phyloP scores from a whole-genome alignment of 2,797 vertebrate genomes.

The Lacerta bilineata region DNA sequence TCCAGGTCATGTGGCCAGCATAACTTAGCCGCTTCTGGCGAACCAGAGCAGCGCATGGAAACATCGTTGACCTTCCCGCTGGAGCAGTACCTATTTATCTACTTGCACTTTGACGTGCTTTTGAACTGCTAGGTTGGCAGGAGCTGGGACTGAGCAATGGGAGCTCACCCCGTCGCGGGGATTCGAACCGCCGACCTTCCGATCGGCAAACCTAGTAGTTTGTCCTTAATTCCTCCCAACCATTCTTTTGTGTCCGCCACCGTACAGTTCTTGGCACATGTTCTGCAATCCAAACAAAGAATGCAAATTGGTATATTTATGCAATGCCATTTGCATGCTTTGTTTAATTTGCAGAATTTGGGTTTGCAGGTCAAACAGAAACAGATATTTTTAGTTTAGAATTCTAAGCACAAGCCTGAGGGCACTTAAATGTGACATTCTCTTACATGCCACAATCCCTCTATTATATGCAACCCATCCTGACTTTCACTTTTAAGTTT shows the following conservation, averaged over 20 bases:
- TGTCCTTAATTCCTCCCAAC: not conserved
- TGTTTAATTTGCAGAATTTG: slow-evolving; percentile 34
- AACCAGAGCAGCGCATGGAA: too few relatives aligned
- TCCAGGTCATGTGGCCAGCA: too few relatives aligned
- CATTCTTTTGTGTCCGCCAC: not conserved
- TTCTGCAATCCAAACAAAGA: not conserved
- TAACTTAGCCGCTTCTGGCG: too few relatives aligned
- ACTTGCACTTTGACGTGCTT: too few relatives aligned
- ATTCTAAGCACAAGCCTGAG: slow-evolving; percentile 15
- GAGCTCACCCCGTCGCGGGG: too few relatives aligned
- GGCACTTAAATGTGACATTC: slow-evolving; percentile 14
- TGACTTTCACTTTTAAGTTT: not conserved
- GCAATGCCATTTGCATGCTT: slow-evolving; percentile 16
- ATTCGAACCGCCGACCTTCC: too few relatives aligned
- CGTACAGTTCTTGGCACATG: slow-evolving; percentile 4
- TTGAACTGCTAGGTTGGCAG: too few relatives aligned
- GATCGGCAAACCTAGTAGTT: not conserved
- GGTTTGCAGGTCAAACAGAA: slow-evolving; percentile 25
- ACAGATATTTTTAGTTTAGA: slow-evolving; percentile 5
- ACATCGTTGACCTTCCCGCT: rapidly evolving
- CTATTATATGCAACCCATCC: not conserved
- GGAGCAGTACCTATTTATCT: too few relatives aligned
- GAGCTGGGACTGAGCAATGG: too few relatives aligned
- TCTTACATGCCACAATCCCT: not conserved
- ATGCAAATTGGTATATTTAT: not conserved